Evolutionary conservation across 2,113 vertebrate species (phyloP), one percentile per base, ranked within the genome.

Genomic region (Dromaius novaehollandiae): DNA sequence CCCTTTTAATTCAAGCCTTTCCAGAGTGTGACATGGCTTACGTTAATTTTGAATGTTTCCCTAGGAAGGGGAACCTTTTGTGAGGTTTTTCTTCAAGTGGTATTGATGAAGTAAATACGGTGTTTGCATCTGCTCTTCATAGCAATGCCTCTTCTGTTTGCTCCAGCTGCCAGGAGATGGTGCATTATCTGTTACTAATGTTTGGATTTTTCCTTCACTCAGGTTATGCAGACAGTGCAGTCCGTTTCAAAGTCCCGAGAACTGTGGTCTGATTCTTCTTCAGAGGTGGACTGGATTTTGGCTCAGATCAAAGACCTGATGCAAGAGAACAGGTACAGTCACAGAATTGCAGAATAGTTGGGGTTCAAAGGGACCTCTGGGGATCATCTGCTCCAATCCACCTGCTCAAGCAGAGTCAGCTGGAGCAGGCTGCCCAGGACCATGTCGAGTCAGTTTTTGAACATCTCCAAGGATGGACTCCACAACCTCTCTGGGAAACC

Each of bases 301-400:
- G 98, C 98, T 83, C 99, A 99, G 96, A 98, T 99, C 89, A 99
- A 99, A 92, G 98, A 98, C 93, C 98, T 99, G 51, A 75, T 98
- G 65, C 89, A 98, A 87, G 98, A 99, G 42, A 98, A 98, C 64
- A 98, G 98, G 99, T 99, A 68, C 30, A 8, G 56, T 60, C 32
- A 34, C 32, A 60, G 56, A 34, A 34, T 18, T 34, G 56, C 56
- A 9, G 9, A 48, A 60, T 34, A 11, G 26, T 56, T 56, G 28
- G 30, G 56, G 32, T 60, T 60, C 30, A 32, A 60, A 60, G 56
- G 56, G 56, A 60, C 30, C 56, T 60, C 5, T 34, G 56, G 56
- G 18, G 30, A 60, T 34, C 30, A 60, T 19, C 32, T 60, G 56
- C 17, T 58, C 56, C 30, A 32, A 58, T 58, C 56, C 30, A 58